Percentiles rank a stretch among this genome's conserved stretches.
These are phyloP conservation scores for Leptinotarsa texana DNA, from an alignment of 1,140 invertebrate genomes.

Conservation along the genomic window DNA sequence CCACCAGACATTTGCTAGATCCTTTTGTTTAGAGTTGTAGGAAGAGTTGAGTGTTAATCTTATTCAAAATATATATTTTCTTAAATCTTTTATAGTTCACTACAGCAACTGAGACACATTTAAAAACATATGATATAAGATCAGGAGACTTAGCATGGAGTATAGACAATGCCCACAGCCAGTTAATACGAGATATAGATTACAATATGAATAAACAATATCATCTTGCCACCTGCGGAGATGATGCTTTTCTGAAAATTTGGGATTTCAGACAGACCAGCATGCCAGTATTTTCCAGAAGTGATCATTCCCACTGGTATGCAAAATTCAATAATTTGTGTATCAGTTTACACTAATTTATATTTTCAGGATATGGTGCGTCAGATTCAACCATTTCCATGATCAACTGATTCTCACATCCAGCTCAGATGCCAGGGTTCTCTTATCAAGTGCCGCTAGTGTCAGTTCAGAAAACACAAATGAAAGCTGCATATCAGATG, in stretches of 20 bases:
- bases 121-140: constrained; percentile 87
- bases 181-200: constrained; percentile 88
- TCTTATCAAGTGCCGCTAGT: constrained; percentile 83
- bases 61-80: neutral
- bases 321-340: neutral
- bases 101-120: constrained; percentile 68
- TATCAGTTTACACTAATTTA: neutral
- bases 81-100: constrained; percentile 45
- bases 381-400: constrained; percentile 94
- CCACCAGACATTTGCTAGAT: too few species aligned
- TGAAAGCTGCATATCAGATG: constrained; percentile 39
- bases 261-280: constrained; percentile 90
- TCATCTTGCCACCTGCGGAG: constrained; percentile 89
- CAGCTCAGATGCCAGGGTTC: constrained; percentile 91
- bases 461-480: constrained; percentile 70
- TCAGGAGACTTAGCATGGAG: constrained; percentile 73
- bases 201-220: constrained; percentile 98
- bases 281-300: constrained; percentile 77
- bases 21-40: too few species aligned
- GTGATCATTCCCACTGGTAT: constrained; percentile 94
- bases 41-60: neutral
- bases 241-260: constrained; percentile 92
- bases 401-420: constrained; percentile 95
- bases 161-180: constrained; percentile 85
- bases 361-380: constrained; percentile 80